phyloP scores from a whole-genome alignment of 2,888 invertebrate species.

The Drosophila borborema region DNA sequence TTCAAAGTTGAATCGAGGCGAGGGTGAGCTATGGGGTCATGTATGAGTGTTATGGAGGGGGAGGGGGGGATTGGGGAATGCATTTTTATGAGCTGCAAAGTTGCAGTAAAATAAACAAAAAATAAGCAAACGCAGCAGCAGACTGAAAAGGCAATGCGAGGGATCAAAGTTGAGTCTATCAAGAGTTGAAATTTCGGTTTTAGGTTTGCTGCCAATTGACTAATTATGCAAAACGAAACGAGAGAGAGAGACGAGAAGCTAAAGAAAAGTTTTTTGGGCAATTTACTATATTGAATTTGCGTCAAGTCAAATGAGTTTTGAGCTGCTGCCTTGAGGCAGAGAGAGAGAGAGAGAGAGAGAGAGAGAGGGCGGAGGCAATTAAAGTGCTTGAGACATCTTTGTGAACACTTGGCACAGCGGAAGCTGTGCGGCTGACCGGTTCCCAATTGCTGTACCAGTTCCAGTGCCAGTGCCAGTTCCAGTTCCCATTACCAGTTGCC shows the following conservation, averaged over 20 bases:
- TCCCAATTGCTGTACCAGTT: constrained; percentile 16
- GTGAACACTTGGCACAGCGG: constrained; percentile 38
- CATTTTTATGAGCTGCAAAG: constrained; percentile 52
- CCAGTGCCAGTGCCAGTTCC: background rate
- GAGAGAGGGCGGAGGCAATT: constrained; percentile 45
- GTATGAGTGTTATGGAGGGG: no score
- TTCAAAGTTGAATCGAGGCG: constrained; percentile 3
- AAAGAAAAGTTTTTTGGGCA: background rate
- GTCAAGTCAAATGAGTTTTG: constrained; percentile 18
- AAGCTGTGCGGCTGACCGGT: constrained; percentile 29
- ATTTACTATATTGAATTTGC: constrained; percentile 46
- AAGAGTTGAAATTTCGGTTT: constrained; percentile 21
- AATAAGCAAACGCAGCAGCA: background rate
- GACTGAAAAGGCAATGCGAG: background rate
- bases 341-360: background rate
- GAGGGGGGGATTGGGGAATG: background rate
- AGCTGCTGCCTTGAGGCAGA: constrained; percentile 10
- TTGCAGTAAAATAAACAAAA: constrained; percentile 56
- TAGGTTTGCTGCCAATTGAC: constrained; percentile 43
- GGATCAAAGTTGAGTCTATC: constrained; percentile 27
- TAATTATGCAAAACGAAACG: constrained; percentile 52
- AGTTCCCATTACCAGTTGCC: background rate
- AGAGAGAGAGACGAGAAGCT: background rate
- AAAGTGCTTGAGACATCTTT: constrained; percentile 66
- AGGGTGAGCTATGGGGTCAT: background rate